These are phyloP conservation scores for Monopterus albus DNA, from an alignment of 2,113 vertebrate genomes.

Conservation along the genomic window DNA sequence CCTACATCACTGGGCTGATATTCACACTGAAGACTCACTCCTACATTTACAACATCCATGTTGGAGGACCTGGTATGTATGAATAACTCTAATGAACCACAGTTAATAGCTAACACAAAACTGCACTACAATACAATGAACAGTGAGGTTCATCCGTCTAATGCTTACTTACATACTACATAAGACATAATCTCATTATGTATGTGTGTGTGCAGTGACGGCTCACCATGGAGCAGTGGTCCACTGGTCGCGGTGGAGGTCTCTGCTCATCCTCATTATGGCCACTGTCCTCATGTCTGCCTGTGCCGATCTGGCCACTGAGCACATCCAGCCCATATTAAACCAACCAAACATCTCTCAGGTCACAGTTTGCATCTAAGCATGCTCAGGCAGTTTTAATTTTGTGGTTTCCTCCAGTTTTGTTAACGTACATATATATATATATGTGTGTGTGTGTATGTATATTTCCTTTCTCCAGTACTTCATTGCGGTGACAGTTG, in stretches of 20 bases:
- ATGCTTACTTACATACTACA: too few relatives aligned
- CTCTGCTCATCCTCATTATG: constrained; percentile 86
- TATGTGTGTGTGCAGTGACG: constrained; percentile 40
- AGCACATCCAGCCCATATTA: constrained; percentile 90
- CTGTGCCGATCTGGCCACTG: constrained; percentile 87
- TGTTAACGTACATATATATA: background rate
- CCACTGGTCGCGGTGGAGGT: constrained; percentile 87
- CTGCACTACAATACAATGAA: background rate
- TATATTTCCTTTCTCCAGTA: constrained; percentile 84
- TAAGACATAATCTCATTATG: background rate
- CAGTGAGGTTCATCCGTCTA: background rate
- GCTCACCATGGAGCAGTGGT: constrained; percentile 79
- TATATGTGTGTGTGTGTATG: too few relatives aligned
- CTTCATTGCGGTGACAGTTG: constrained; percentile 88
- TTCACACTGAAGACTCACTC: constrained; percentile 90
- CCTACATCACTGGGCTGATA: constrained; percentile 87
- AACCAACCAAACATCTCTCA: constrained; percentile 86
- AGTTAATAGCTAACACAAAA: background rate
- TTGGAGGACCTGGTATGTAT: constrained; percentile 84
- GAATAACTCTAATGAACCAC: background rate
- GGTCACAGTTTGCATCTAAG: constrained; percentile 52
- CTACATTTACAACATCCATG: constrained; percentile 87
- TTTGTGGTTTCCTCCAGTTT: background rate
- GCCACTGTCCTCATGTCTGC: constrained; percentile 89
- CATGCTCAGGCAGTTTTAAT: accelerated